Evolutionary conservation across 2,113 vertebrate genomes (phyloP), one percentile per base, ranked within the genome.

Genomic region (Circaetus gallicus): DNA sequence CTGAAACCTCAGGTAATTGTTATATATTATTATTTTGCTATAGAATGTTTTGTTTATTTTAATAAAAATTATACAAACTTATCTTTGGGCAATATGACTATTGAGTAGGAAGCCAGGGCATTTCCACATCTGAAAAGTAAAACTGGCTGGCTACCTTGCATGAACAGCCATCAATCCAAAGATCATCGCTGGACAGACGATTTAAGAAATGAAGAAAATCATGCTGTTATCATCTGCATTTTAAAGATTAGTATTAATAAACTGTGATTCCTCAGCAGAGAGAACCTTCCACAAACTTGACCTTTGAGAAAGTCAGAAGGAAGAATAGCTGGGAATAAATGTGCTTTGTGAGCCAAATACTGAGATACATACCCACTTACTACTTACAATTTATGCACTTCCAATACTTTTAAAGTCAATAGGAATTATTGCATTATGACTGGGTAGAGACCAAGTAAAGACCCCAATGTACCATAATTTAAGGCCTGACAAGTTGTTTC

Each of bases 291-390:
- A 95, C 36, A 93, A 90, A 82, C 49, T 21, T 91, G 77, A 94
- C 94, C 89, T 95, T 95, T 96, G 49, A 91, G 73, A 92, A 96
- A 95, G 69, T 82, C 53, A 91, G 74, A 76, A 93, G 79, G 69
- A 93, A 76, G 63, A 93, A 76, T 66, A 95, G 65, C 70, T 83
- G 56, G 24, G 50, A 89, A 90, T 70, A 82, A 86, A 69, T 50
- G n/a, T 80, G 36, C n/a, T 95, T 81, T 25, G 21, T 66, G 67
- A 87, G n/a, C 93, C 42, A 91, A 95, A 82, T 77, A 62, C 66
- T 63, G 58, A 92, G 69, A 84, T 50, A 55, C 3, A 2, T 82
- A 80, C 10, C 13, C 26, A 76, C 56, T 91, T 85, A 63, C 73
- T 69, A 72, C 79, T 82, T 67, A 82, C 4, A 89, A 94, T 94